phyloP scores from a whole-genome alignment of 2,797 vertebrate genomes.

The Picus viridis region DNA sequence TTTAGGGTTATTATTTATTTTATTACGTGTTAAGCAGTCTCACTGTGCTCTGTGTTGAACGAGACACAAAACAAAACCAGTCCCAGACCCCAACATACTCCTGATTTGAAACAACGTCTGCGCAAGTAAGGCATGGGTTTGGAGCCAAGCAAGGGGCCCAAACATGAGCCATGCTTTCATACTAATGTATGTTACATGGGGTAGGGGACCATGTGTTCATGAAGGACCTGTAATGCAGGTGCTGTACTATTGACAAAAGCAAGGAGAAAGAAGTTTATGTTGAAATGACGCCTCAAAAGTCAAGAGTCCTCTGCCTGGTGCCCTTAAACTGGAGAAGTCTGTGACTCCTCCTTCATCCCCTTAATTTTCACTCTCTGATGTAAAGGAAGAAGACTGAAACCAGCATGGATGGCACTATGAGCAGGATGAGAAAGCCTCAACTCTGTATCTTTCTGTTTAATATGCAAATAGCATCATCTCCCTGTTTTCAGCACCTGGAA shows the following conservation, averaged over 20 bases:
- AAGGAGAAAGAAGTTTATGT: not conserved
- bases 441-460: not conserved
- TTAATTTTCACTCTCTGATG: not conserved
- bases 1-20: conserved; percentile 44
- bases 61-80: not conserved
- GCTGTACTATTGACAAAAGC: not conserved
- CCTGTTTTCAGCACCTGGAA: not conserved
- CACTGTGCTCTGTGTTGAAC: conserved; percentile 1
- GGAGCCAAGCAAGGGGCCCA: not conserved
- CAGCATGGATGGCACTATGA: not conserved
- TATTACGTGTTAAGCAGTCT: conserved; percentile 35
- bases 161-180: not conserved
- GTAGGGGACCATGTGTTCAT: not conserved
- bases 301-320: not conserved
- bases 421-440: not conserved
- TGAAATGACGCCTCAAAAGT: not conserved
- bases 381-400: not conserved
- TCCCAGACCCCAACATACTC: not conserved
- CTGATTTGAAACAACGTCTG: not conserved
- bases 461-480: not conserved
- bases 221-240: not conserved
- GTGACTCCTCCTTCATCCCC: not conserved
- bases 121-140: not conserved
- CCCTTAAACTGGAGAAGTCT: not conserved
- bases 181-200: not conserved